Evolutionary conservation across 2,888 invertebrate species (phyloP).

Genomic region (Callinectes sapidus): DNA sequence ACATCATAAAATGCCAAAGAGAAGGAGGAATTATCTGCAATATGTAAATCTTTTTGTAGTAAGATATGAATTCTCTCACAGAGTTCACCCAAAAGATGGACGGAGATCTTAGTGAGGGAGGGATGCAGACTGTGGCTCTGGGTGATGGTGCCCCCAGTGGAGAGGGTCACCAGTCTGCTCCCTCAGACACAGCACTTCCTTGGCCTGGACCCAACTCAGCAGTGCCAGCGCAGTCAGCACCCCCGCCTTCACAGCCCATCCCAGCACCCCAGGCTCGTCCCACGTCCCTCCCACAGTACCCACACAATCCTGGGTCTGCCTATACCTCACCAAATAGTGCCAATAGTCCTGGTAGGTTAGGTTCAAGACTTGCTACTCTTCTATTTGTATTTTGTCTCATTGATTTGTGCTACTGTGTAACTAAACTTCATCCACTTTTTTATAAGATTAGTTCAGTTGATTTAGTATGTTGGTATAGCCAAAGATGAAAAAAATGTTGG

Average conservation of each 20-base stretch:
- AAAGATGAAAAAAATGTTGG: background rate
- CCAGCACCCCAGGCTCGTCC: slow-evolving; percentile 55
- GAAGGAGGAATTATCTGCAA: background rate
- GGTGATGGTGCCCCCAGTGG: slow-evolving; percentile 42
- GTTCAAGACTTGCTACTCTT: background rate
- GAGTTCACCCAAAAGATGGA: slow-evolving; percentile 49
- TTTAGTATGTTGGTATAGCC: background rate
- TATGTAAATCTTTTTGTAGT: background rate
- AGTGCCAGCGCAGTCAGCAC: background rate
- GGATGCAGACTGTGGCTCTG: slow-evolving; percentile 60
- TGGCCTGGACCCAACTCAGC: slow-evolving; percentile 22
- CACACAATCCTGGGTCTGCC: slow-evolving; percentile 53
- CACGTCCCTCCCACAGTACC: slow-evolving; percentile 65
- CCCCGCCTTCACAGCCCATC: slow-evolving; percentile 49
- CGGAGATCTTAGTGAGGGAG: slow-evolving; percentile 64
- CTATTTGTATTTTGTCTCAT: background rate
- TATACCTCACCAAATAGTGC: slow-evolving; percentile 60
- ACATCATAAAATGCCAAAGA: background rate
- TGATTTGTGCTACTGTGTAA: background rate
- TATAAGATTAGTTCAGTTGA: background rate
- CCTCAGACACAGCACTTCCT: background rate
- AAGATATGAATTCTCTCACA: background rate
- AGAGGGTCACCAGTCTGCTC: slow-evolving; percentile 40
- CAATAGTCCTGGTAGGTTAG: slow-evolving; percentile 57
- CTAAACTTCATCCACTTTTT: background rate